These are phyloP conservation scores for Liparis tanakae DNA, from an alignment of 2,797 vertebrate genomes.

Conservation along the genomic window DNA sequence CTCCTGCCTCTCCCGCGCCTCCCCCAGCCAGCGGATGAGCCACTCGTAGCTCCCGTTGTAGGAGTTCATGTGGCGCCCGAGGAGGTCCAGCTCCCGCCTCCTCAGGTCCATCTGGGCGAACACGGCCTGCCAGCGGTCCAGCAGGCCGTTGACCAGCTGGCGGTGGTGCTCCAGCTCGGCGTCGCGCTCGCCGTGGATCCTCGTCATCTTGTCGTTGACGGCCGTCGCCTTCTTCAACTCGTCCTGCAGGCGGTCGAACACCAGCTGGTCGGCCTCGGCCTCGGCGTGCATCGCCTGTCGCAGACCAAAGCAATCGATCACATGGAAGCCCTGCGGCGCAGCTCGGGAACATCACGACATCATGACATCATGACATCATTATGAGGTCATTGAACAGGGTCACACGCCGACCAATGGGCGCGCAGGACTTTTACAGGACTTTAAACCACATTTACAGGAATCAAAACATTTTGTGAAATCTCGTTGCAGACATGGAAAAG, in stretches of 20 bases:
- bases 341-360: accelerated
- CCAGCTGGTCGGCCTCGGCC: slow-evolving; percentile 84
- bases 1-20: slow-evolving; percentile 88
- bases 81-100: slow-evolving; percentile 88
- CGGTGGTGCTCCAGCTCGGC: slow-evolving; percentile 91
- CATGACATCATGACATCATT: no score
- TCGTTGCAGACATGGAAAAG: no score
- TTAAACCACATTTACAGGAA: no score
- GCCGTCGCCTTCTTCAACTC: slow-evolving; percentile 85
- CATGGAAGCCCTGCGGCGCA: background rate
- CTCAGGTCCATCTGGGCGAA: slow-evolving; percentile 88
- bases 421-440: no score
- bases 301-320: background rate
- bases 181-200: slow-evolving; percentile 88
- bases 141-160: slow-evolving; percentile 82
- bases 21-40: slow-evolving; percentile 87
- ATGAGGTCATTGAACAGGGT: no score
- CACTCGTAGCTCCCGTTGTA: slow-evolving; percentile 87
- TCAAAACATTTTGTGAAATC: no score
- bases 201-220: slow-evolving; percentile 87
- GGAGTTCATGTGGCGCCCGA: slow-evolving; percentile 87
- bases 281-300: slow-evolving; percentile 85
- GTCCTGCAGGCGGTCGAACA: slow-evolving; percentile 85
- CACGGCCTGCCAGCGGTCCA: slow-evolving; percentile 92
- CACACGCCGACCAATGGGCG: no score